phyloP scores from a whole-genome alignment of 2,113 vertebrate genomes.

The Ciconia stormi region DNA sequence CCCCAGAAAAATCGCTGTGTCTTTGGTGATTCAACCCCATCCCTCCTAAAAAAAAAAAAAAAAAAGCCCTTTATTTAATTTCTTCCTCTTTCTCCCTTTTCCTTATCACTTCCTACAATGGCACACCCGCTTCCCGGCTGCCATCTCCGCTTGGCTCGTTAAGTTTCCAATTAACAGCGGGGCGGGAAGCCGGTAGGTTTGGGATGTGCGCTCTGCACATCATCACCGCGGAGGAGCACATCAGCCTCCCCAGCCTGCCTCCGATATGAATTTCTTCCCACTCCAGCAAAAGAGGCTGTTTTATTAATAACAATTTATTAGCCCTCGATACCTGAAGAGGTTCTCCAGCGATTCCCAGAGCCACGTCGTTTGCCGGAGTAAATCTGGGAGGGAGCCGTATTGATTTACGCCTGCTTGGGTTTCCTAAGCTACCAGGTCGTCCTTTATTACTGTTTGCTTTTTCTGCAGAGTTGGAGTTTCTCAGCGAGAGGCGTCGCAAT shows the following conservation, averaged over 20 bases:
- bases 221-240: not conserved
- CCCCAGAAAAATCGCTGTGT: rapidly evolving
- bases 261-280: not conserved
- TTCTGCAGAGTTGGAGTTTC: not conserved
- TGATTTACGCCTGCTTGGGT: not conserved
- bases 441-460: not conserved
- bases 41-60: not conserved
- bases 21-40: not conserved
- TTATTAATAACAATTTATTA: conserved; percentile 3
- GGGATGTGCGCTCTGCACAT: not conserved
- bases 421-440: not conserved
- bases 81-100: not conserved
- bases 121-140: not conserved
- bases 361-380: not conserved
- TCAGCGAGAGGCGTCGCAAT: not conserved
- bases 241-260: not conserved
- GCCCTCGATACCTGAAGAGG: not conserved
- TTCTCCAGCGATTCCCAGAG: conserved; percentile 2
- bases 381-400: not conserved
- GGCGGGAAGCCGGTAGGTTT: not conserved
- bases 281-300: not conserved
- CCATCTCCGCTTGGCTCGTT: not conserved
- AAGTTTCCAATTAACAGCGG: not conserved
- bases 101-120: not conserved
- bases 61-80: not conserved